phyloP scores from a whole-genome alignment of 2,888 invertebrate species.

The Criorhina ranunculi region DNA sequence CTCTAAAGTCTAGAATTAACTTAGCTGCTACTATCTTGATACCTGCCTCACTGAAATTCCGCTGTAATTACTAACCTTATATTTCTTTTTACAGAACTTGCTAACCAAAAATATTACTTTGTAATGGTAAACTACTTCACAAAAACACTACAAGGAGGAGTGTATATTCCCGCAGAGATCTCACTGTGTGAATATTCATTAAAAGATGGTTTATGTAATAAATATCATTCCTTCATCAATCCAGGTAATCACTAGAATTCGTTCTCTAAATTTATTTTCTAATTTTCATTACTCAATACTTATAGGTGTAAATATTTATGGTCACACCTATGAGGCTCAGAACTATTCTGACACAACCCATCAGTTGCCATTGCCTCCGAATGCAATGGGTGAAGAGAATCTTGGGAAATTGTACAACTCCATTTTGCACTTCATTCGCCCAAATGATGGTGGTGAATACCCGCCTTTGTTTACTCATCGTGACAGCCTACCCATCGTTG shows the following conservation, averaged over 20 bases:
- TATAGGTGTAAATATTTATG: constrained; percentile 82
- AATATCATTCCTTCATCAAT: constrained; percentile 83
- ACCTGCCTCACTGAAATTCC: no score
- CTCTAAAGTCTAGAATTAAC: no score
- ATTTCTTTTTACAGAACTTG: constrained; percentile 79
- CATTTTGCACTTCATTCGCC: constrained; percentile 83
- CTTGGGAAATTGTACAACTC: constrained; percentile 82
- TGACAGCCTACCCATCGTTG: constrained; percentile 80
- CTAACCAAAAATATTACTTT: constrained; percentile 79
- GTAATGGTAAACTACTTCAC: constrained; percentile 82
- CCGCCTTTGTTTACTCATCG: constrained; percentile 84
- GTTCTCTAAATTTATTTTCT: not conserved
- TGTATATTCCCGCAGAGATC: constrained; percentile 86
- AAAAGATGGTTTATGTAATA: constrained; percentile 83
- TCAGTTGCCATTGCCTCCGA: constrained; percentile 84
- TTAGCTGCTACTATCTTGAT: no score
- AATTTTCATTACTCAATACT: no score
- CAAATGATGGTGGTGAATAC: constrained; percentile 74
- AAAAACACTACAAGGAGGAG: constrained; percentile 77
- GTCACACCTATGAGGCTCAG: constrained; percentile 84
- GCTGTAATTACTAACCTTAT: not conserved
- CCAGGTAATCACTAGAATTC: constrained; percentile 80
- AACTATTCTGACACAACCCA: constrained; percentile 85
- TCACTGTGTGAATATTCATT: constrained; percentile 85
- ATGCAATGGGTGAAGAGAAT: constrained; percentile 81